Base-by-base conservation (phyloP, 2,888 invertebrate species). In the Belgica antarctica region DNA sequence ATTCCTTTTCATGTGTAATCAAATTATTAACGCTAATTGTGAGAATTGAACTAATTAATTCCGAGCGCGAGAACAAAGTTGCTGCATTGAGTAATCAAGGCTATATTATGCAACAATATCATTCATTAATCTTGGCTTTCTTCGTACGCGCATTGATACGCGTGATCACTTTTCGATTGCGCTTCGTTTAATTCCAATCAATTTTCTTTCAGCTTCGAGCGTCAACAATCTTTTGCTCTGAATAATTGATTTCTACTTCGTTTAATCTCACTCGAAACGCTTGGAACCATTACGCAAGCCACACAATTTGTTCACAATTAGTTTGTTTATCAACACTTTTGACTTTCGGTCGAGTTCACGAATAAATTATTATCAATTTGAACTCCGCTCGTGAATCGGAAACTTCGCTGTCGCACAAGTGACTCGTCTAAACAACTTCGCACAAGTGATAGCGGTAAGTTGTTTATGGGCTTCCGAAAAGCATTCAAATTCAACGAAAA, bases 11-110 rank as follows among this genome's bases (percentile, higher is more conserved):
- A 2, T 62, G 25, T 61, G 7, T 47, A 66, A 47, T 47, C 17
- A 47, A 66, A 47, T 66, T 66, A 66, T 66, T 66, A 46, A 66
- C 65, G 65, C 65, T 66, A 66, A 66, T 66, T 66, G 46, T 25
- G 12, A 46, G 17, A 3, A 8, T 22, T 28, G 19, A 19, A 25
- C 65, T 66, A 47, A 47, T 66, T 66, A 66, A 66, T 66, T n/a
- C 27, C 63, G 34, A 28, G 7, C n/a, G n/a, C 17, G 65, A 17
- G 65, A 47, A 63, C 63, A 22, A 41, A 63, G 61, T 61, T 61
- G 5, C 19, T 47, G 15, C 65, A 66, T 66, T 66, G 65, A 66
- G 12, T n/a, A 17, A 52, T 22, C 52, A 3, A n/a, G n/a, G 52
- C 52, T 7, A 10, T 3, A 17, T 19, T 52, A n/a, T n/a, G n/a